These are phyloP conservation scores for Drosophila tropicalis DNA, from an alignment of 1,140 invertebrate species.

Conservation along the genomic window DNA sequence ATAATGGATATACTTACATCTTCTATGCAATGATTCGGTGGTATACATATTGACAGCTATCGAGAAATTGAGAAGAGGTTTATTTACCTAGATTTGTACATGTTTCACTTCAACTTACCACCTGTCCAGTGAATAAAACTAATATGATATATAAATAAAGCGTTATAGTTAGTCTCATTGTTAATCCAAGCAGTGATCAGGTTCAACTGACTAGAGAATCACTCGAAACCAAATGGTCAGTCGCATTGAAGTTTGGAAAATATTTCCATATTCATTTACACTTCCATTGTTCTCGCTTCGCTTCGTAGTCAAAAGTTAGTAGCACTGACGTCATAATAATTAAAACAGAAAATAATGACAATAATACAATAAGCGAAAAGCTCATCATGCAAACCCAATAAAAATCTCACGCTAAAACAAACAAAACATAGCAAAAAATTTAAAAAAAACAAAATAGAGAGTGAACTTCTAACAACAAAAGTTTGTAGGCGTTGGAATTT, in stretches of 20 bases:
- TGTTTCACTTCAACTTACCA: conserved; percentile 2
- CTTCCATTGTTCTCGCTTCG: conserved; percentile 39
- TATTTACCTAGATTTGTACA: neutral
- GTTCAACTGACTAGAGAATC: conserved; percentile 22
- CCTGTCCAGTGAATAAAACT: neutral
- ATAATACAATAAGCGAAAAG: conserved; percentile 19
- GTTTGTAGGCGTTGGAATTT: neutral
- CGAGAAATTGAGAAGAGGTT: neutral
- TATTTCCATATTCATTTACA: conserved; percentile 26
- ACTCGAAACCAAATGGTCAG: conserved; percentile 28
- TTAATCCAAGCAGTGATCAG: conserved; percentile 30
- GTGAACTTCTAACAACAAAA: neutral
- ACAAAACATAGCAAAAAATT: neutral
- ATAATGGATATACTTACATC: conserved; percentile 46
- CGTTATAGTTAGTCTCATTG: conserved; percentile 20
- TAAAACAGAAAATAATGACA: conserved; percentile 31
- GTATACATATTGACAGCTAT: conserved; percentile 55
- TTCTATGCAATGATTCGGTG: conserved; percentile 62
- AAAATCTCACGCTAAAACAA: neutral
- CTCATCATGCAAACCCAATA: conserved; percentile 5
- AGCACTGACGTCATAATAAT: conserved; percentile 48
- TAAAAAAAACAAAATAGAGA: neutral
- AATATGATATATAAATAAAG: conserved; percentile 18
- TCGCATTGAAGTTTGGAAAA: conserved; percentile 17
- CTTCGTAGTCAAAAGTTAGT: conserved; percentile 36